These are phyloP conservation scores for Sprattus sprattus DNA, from an alignment of 2,113 vertebrate species.

Conservation along the genomic window DNA sequence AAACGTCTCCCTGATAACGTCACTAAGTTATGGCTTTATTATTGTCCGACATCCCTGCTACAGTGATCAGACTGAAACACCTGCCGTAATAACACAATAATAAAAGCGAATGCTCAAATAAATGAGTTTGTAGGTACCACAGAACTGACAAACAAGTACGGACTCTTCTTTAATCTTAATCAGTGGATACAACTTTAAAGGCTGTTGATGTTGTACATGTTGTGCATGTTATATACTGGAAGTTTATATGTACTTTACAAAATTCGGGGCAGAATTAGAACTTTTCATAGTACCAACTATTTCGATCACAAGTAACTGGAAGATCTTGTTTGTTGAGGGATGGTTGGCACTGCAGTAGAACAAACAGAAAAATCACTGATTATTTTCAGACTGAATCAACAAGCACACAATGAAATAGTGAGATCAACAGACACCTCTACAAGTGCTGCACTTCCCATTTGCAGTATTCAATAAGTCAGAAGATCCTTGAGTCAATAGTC, in stretches of 20 bases:
- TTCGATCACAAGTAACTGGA: neutral
- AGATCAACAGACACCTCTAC: slow-evolving; percentile 59
- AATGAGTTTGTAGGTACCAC: neutral
- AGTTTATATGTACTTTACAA: neutral
- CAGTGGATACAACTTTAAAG: neutral
- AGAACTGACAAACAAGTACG: neutral
- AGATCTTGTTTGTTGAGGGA: slow-evolving; percentile 45
- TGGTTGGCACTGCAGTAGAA: slow-evolving; percentile 51
- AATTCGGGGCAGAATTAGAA: too few relatives aligned
- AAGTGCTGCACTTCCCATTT: slow-evolving; percentile 58
- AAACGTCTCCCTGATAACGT: slow-evolving; percentile 63
- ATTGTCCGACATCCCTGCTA: slow-evolving; percentile 63
- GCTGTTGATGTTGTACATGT: neutral
- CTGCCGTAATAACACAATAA: slow-evolving; percentile 56
- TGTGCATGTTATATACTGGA: neutral
- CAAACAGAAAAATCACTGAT: slow-evolving; percentile 58
- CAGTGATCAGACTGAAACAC: slow-evolving; percentile 65
- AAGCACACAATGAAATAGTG: slow-evolving; percentile 63
- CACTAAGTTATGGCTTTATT: slow-evolving; percentile 74
- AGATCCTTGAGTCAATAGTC: slow-evolving; percentile 74
- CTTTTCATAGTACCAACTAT: neutral
- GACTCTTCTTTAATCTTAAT: neutral
- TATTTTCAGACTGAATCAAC: slow-evolving; percentile 63
- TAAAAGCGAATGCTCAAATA: neutral
- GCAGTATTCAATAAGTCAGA: slow-evolving; percentile 63